Conservation (phyloP, 2,888 invertebrate species). For the Drosophila setosimentum region DNA sequence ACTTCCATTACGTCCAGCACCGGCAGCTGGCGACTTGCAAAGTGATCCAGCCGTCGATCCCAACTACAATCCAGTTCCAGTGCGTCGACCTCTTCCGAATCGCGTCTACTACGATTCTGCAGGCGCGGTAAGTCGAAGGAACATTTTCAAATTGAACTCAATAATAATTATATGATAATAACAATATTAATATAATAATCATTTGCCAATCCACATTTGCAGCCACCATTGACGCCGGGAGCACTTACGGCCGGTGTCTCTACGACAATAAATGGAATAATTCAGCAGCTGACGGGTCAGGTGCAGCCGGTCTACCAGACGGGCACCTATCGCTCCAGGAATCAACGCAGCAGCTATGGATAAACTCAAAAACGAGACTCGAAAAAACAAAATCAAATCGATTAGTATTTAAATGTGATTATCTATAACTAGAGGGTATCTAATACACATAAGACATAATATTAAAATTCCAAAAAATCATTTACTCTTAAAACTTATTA, state of each 20-base stretch:
- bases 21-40: slow-evolving; percentile 54
- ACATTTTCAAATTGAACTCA: not conserved
- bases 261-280: slow-evolving; percentile 82
- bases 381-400: slow-evolving; percentile 1
- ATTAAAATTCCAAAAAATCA: not conserved
- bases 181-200: not conserved
- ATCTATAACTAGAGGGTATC: slow-evolving; percentile 32
- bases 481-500: not conserved
- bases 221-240: slow-evolving; percentile 78
- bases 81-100: slow-evolving; percentile 74
- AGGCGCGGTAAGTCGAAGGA: slow-evolving; percentile 75
- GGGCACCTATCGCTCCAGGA: slow-evolving; percentile 60
- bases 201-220: slow-evolving; percentile 13
- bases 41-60: slow-evolving; percentile 82
- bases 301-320: slow-evolving; percentile 79
- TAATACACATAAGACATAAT: not conserved
- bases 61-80: slow-evolving; percentile 59
- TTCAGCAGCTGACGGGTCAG: slow-evolving; percentile 83
- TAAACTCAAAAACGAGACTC: slow-evolving; percentile 18
- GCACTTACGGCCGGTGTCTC: slow-evolving; percentile 83
- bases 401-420: slow-evolving; percentile 36
- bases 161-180: not conserved
- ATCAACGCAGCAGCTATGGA: slow-evolving; percentile 61
- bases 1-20: slow-evolving; percentile 36
- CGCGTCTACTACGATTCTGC: slow-evolving; percentile 72